These are phyloP conservation scores for Theristicus caerulescens DNA, from an alignment of 2,113 vertebrate genomes.

Conservation along the genomic window DNA sequence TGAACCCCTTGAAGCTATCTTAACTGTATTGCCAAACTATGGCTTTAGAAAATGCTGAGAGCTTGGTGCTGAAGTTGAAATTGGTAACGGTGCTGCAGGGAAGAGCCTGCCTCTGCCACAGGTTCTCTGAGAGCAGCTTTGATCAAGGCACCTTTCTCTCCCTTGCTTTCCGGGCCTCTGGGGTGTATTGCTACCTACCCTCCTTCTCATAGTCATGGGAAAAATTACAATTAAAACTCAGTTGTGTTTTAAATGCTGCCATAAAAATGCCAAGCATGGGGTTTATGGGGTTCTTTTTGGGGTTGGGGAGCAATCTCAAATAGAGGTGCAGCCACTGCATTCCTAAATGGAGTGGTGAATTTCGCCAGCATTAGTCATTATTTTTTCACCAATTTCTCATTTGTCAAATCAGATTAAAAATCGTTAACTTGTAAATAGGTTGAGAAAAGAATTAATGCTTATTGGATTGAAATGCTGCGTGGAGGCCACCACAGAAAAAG, in stretches of 20 bases:
- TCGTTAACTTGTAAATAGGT: conserved; percentile 23
- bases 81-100: not conserved
- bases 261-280: not conserved
- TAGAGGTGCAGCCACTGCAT: not conserved
- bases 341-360: not conserved
- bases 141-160: not conserved
- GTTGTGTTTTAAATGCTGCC: not conserved
- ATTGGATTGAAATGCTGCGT: conserved; percentile 27
- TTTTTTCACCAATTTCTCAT: not conserved
- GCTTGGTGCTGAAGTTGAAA: not conserved
- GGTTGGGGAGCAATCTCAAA: not conserved
- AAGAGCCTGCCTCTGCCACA: not conserved
- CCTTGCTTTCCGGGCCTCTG: not conserved
- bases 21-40: not conserved
- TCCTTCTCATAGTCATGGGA: not conserved
- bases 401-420: conserved; percentile 39
- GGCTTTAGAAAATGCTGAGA: not conserved
- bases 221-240: not conserved
- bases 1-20: not conserved
- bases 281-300: not conserved
- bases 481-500: conserved; percentile 14
- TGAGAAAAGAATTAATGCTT: conserved; percentile 36
- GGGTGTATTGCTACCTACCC: not conserved
- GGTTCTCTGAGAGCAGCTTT: not conserved
- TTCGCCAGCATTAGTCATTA: not conserved